phyloP scores from a whole-genome alignment of 2,113 vertebrate species.

The Tiliqua scincoides region DNA sequence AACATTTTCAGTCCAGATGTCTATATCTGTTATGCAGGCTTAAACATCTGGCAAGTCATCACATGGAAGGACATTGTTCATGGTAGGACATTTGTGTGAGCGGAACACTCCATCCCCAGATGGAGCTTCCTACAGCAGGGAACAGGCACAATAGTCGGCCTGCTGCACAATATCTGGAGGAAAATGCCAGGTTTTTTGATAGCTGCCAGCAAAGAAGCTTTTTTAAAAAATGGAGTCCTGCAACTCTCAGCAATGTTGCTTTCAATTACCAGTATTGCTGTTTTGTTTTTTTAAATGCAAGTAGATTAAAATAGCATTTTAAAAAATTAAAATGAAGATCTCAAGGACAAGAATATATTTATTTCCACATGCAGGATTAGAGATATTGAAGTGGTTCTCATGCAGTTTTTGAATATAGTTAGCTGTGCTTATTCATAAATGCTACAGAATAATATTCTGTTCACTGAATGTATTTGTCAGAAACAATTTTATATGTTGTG shows the following conservation, averaged over 20 bases:
- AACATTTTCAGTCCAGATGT: no score
- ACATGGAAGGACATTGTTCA: no score
- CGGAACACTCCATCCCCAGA: no score
- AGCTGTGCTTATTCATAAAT: not conserved
- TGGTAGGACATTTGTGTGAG: no score
- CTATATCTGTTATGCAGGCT: no score
- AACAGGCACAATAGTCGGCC: rapidly evolving
- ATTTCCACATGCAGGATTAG: not conserved
- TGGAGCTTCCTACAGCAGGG: no score
- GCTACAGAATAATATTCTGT: not conserved
- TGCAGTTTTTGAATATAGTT: not conserved
- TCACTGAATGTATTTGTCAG: not conserved
- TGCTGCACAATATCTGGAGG: not conserved
- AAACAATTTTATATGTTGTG: not conserved
- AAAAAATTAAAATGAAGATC: not conserved
- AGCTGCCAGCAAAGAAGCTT: not conserved
- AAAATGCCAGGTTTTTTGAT: not conserved
- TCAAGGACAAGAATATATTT: not conserved
- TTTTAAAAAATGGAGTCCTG: not conserved
- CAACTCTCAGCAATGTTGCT: not conserved
- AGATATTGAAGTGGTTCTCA: not conserved
- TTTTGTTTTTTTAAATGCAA: not conserved
- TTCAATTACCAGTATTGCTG: conserved; percentile 8
- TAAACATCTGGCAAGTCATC: no score
- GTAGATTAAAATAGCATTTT: conserved; percentile 2